Percentiles rank a stretch among this genome's conserved stretches.
Evolutionary conservation across 2,113 vertebrate species (phyloP).

Genomic region (Mola mola): DNA sequence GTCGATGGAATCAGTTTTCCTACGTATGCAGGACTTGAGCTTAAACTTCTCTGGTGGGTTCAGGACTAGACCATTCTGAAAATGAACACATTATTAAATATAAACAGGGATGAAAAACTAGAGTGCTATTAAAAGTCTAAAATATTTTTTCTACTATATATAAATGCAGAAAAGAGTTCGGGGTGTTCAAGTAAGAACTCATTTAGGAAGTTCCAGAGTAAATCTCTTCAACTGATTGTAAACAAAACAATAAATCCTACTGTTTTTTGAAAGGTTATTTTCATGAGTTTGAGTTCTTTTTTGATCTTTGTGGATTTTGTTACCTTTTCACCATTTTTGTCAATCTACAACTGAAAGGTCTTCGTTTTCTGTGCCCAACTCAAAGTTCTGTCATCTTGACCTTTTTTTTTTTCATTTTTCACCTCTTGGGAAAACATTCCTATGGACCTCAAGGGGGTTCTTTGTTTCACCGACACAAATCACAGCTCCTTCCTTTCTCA

Average conservation of each 20-base stretch:
- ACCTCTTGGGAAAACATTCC: slow-evolving; percentile 5
- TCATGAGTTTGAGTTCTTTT: slow-evolving; percentile 9
- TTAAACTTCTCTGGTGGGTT: slow-evolving; percentile 93
- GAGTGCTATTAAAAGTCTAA: too few relatives aligned
- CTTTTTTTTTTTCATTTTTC: slow-evolving; percentile 1
- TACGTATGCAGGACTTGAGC: slow-evolving; percentile 93
- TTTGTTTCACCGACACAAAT: slow-evolving; percentile 45
- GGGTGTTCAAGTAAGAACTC: too few relatives aligned
- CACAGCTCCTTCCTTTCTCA: slow-evolving; percentile 1
- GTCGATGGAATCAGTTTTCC: slow-evolving; percentile 98
- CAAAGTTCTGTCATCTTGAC: slow-evolving; percentile 38
- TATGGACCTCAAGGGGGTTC: slow-evolving; percentile 19
- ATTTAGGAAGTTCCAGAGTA: too few relatives aligned
- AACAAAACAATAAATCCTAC: neutral
- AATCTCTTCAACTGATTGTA: neutral
- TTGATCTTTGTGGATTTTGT: slow-evolving; percentile 42
- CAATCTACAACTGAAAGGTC: slow-evolving; percentile 21
- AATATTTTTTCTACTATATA: too few relatives aligned
- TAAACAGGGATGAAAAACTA: too few relatives aligned
- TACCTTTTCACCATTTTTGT: slow-evolving; percentile 30
- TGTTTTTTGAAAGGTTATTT: slow-evolving; percentile 13
- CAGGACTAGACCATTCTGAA: slow-evolving; percentile 88
- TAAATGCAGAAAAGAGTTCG: too few relatives aligned
- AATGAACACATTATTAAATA: slow-evolving; percentile 12
- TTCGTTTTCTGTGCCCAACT: slow-evolving; percentile 40